phyloP scores from a whole-genome alignment of 2,888 invertebrate genomes.

The Sinelater perroti region DNA sequence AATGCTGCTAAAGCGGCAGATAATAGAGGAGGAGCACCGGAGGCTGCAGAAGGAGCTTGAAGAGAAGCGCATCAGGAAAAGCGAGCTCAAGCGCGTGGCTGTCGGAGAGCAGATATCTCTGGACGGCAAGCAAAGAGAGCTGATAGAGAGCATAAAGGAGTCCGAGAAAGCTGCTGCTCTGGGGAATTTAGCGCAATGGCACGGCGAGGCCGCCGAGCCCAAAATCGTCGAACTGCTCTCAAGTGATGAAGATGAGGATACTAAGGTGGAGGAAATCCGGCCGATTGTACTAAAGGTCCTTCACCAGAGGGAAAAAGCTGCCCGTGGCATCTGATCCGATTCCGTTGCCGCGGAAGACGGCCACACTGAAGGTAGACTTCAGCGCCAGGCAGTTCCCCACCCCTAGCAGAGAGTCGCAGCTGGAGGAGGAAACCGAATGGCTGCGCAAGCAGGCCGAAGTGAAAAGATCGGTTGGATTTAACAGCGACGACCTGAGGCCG shows the following conservation, averaged over 20 bases:
- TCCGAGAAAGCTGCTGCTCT: conserved; percentile 71
- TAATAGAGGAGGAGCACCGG: conserved; percentile 66
- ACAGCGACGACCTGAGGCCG: conserved; percentile 75
- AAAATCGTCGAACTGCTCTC: conserved; percentile 40
- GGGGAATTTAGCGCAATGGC: conserved; percentile 72
- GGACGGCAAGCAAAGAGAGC: conserved; percentile 66
- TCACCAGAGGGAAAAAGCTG: conserved; percentile 31
- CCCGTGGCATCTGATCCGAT: conserved; percentile 47
- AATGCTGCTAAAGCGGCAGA: conserved; percentile 65
- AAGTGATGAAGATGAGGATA: conserved; percentile 32
- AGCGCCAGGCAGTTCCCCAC: conserved; percentile 83
- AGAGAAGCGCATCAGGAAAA: conserved; percentile 63
- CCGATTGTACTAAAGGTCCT: conserved; percentile 23
- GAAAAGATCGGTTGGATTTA: conserved; percentile 73
- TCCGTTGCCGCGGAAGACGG: conserved; percentile 67
- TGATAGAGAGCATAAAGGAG: conserved; percentile 72
- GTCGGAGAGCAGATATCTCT: conserved; percentile 69
- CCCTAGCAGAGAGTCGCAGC: conserved; percentile 78
- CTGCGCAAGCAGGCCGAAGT: conserved; percentile 80
- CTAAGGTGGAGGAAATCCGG: conserved; percentile 19
- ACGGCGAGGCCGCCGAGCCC: conserved; percentile 45
- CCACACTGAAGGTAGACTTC: conserved; percentile 72
- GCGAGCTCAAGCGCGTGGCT: conserved; percentile 67
- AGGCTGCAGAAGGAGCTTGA: conserved; percentile 66
- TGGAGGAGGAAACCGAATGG: conserved; percentile 81